Conservation (phyloP, 2,888 invertebrate genomes). For the Plutella xylostella region DNA sequence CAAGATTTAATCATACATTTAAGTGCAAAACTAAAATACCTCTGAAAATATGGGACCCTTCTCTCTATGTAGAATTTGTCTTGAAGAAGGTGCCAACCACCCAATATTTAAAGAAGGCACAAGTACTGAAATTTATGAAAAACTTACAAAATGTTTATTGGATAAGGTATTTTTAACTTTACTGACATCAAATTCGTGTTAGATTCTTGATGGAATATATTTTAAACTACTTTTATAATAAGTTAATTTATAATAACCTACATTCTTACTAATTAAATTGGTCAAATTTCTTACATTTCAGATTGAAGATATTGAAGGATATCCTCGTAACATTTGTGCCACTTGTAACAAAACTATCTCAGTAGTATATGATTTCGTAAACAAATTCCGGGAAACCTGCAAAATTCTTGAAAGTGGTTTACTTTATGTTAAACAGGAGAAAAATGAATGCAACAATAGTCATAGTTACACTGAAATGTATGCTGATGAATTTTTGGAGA, state of each 20-base stretch:
- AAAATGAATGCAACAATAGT: conserved; percentile 14
- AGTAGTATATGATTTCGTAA: conserved; percentile 35
- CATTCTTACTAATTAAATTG: conserved; percentile 7
- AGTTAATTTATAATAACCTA: neutral
- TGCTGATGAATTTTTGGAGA: conserved; percentile 21
- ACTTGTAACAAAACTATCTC: conserved; percentile 38
- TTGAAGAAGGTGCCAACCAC: conserved; percentile 38
- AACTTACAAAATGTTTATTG: conserved; percentile 38
- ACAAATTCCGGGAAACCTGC: conserved; percentile 37
- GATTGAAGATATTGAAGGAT: conserved; percentile 49
- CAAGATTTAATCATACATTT: too few species aligned
- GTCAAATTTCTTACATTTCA: conserved; percentile 25
- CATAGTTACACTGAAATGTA: conserved; percentile 17
- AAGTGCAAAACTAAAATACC: too few species aligned
- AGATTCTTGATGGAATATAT: too few species aligned
- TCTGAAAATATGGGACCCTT: neutral
- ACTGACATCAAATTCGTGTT: neutral
- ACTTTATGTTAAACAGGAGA: conserved; percentile 34
- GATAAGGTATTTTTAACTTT: conserved; percentile 32
- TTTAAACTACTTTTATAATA: too few species aligned
- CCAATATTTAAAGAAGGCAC: conserved; percentile 35
- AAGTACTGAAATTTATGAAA: conserved; percentile 22
- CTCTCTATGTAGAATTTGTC: conserved; percentile 46
- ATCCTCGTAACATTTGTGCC: conserved; percentile 44
- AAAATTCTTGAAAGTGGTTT: conserved; percentile 35